Base-by-base conservation (phyloP, 2,797 vertebrate species). In the Heterohyrax brucei region DNA sequence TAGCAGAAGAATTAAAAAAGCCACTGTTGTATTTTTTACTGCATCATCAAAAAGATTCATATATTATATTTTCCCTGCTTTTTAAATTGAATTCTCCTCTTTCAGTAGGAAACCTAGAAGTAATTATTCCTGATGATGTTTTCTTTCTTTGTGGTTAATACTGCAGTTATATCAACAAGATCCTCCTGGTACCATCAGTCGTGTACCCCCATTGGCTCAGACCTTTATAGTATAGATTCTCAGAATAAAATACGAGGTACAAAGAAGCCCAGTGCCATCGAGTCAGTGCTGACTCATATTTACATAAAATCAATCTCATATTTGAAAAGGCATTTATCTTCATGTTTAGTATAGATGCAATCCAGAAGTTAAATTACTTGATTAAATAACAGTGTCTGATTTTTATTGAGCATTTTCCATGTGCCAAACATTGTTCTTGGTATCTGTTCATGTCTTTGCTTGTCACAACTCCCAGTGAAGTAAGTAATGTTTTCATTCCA, bases 391-490 rank as follows among this genome's bases (percentile, higher is more conserved):
- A 68, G 18, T 46, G 82, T 8, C 7, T 76, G 33, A 70, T 77
- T 59, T 81, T 81, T 83, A 59, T 33, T 81, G 19, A 66, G 26
- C 9, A 66, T 3, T 80, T 75, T 85, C 56, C 53, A 30, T 53
- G 21, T 89, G 76, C 12, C 61, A 87, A 79, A 76, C 30, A 61
- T 87, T 80, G 33, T 93, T 87, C 13, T 68, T n/a, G 77, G 66
- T 61, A 48, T 44, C 24, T 33, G 81, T 12, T 10, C 68, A 22
- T 92, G 46, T 56, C 33, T 87, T 91, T 22, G 72, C 30, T 88
- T 91, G 21, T 84, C 48, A 87, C 19, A 50, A 56, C 13, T 90
- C 62, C 26, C 24, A 85, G 19, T 91, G 68, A 95, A 86, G 28
- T 78, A 81, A 73, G 26, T 48, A 89, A 21, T 89, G 62, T 68